Percentiles rank a stretch among this genome's conserved stretches.
Conservation (phyloP, 1,140 invertebrate genomes). For the Drosophila dunni region DNA sequence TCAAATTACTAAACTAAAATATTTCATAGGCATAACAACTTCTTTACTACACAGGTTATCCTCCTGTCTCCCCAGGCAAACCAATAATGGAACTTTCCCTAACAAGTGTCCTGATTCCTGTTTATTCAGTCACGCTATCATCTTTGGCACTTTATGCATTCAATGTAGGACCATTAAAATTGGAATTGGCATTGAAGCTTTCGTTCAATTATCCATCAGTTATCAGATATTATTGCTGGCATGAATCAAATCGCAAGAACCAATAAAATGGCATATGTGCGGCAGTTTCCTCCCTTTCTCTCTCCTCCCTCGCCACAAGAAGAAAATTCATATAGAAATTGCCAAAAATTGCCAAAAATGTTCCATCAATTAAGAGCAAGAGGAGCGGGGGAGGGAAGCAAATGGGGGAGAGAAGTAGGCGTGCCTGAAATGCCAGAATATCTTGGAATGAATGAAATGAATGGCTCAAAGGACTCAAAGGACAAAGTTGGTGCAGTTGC, state of each 20-base stretch:
- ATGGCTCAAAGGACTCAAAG: conserved; percentile 7
- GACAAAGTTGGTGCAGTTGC: conserved; percentile 41
- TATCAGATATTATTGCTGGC: conserved; percentile 20
- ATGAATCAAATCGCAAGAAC: conserved; percentile 56
- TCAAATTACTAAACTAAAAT: too few species aligned
- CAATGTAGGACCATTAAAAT: conserved; percentile 14
- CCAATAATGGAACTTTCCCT: background rate
- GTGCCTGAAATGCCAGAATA: conserved; percentile 19
- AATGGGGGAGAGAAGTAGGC: background rate
- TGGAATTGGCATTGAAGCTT: conserved; percentile 1
- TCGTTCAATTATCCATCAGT: background rate
- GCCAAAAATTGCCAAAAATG: conserved; percentile 30
- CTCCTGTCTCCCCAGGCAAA: too few species aligned
- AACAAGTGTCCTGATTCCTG: background rate
- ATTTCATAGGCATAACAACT: too few species aligned
- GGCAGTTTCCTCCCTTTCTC: conserved; percentile 21
- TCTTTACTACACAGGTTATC: too few species aligned
- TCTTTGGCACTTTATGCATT: background rate
- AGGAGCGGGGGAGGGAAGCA: too few species aligned
- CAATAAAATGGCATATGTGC: conserved; percentile 68
- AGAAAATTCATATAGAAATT: conserved; percentile 31
- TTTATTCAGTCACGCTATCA: background rate
- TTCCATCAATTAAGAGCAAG: conserved; percentile 27
- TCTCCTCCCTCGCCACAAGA: background rate
- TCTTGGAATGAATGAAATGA: conserved; percentile 24